A percentile compares a stretch with the other conserved stretches of the same genome.
These are phyloP conservation scores for Coranthus polyacanthus DNA, from an alignment of 2,797 vertebrate species.

Conservation along the genomic window DNA sequence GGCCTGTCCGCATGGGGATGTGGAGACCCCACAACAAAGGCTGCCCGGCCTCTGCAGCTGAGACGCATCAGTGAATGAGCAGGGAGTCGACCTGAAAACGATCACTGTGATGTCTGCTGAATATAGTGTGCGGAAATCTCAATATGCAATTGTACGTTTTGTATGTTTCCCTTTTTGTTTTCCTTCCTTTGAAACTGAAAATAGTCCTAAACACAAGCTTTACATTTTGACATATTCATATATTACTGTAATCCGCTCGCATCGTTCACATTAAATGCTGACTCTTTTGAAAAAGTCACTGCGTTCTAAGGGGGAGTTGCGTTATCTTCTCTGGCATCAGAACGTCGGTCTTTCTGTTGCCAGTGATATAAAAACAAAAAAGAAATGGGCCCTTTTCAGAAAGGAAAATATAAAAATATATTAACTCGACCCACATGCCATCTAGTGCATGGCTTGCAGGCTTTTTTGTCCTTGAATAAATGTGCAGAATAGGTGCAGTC, in stretches of 20 bases:
- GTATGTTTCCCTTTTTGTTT: conserved; percentile 18
- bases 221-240: too few relatives aligned
- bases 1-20: conserved; percentile 37
- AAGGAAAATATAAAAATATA: conserved; percentile 47
- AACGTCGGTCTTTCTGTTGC: conserved; percentile 18
- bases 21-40: conserved; percentile 62
- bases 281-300: not conserved
- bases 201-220: too few relatives aligned
- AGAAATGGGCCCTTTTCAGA: conserved; percentile 32
- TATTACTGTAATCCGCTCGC: not conserved
- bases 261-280: conserved; percentile 9
- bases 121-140: conserved; percentile 45
- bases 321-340: conserved; percentile 35
- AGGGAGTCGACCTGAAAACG: conserved; percentile 50
- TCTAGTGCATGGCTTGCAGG: conserved; percentile 30
- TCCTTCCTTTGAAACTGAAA: not conserved
- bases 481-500: conserved; percentile 2
- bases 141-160: conserved; percentile 33
- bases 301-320: not conserved
- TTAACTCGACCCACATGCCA: conserved; percentile 46
- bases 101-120: conserved; percentile 58
- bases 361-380: conserved; percentile 38
- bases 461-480: conserved; percentile 20
- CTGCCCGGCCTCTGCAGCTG: conserved; percentile 32
- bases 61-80: conserved; percentile 33